Evolutionary conservation across 2,113 vertebrate genomes (phyloP).

Genomic region (Mastomys coucha): DNA sequence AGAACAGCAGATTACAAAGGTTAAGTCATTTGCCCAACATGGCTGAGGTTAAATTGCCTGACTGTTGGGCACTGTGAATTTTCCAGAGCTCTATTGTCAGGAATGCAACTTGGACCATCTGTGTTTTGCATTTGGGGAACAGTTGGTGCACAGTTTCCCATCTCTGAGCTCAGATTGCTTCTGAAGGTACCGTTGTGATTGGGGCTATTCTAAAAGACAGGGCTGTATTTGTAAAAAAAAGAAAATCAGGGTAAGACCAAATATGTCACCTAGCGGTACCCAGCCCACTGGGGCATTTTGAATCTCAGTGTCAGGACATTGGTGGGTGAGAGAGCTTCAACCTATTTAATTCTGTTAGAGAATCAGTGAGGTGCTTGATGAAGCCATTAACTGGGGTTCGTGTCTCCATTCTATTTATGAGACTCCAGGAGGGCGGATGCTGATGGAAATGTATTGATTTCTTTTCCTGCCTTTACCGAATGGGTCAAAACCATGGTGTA

Average conservation of each 20-base stretch:
- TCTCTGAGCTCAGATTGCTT: neutral
- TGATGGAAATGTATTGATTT: constrained; percentile 91
- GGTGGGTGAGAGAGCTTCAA: constrained; percentile 65
- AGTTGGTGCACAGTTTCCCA: neutral
- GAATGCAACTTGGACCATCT: neutral
- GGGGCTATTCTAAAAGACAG: too few relatives aligned
- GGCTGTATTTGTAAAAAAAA: neutral
- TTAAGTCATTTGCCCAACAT: neutral
- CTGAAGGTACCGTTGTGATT: neutral
- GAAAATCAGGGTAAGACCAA: neutral
- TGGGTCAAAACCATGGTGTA: constrained; percentile 89
- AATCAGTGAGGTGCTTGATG: constrained; percentile 84
- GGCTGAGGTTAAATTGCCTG: neutral
- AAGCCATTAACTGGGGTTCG: constrained; percentile 84
- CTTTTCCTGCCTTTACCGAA: constrained; percentile 85
- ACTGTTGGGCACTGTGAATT: neutral
- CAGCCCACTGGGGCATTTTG: constrained; percentile 44
- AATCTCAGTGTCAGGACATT: constrained; percentile 46
- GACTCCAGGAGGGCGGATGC: constrained; percentile 87
- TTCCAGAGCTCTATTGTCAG: constrained; percentile 14
- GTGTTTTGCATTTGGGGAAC: neutral
- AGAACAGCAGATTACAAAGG: neutral
- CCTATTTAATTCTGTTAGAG: constrained; percentile 83
- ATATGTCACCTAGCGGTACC: neutral
- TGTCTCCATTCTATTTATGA: constrained; percentile 83